These are phyloP conservation scores for Marronus borbonicus DNA, from an alignment of 2,888 invertebrate genomes.

Conservation along the genomic window DNA sequence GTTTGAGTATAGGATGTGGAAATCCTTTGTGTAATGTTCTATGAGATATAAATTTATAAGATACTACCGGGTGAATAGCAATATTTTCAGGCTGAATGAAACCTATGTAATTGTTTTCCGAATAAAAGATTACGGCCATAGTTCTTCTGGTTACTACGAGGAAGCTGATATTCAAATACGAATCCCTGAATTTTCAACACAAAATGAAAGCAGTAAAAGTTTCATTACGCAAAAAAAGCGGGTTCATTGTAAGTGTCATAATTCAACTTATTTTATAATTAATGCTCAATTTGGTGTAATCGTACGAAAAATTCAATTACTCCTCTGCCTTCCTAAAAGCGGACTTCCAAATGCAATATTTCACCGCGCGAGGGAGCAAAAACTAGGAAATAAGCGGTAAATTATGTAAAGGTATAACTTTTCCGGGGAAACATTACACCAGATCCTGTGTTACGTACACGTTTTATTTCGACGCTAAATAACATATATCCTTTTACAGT, in stretches of 20 bases:
- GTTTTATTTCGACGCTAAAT: not conserved
- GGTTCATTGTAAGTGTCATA: not conserved
- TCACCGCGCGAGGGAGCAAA: not conserved
- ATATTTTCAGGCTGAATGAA: too few species aligned
- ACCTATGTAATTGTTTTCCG: too few species aligned
- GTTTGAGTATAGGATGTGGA: too few species aligned
- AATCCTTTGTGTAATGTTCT: too few species aligned
- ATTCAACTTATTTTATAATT: not conserved
- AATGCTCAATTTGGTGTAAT: not conserved
- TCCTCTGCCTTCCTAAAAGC: not conserved
- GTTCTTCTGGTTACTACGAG: too few species aligned
- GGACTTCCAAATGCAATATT: not conserved
- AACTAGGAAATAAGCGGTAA: not conserved
- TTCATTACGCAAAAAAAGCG: not conserved
- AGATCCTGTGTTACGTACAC: not conserved
- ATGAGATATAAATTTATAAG: too few species aligned
- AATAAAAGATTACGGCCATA: too few species aligned
- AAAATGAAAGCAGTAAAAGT: not conserved
- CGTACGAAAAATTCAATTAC: not conserved
- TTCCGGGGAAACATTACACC: not conserved
- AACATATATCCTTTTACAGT: slow-evolving; percentile 4
- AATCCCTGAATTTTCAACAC: not conserved
- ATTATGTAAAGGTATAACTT: slow-evolving; percentile 12
- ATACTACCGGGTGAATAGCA: too few species aligned
- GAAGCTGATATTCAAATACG: not conserved